Evolutionary conservation across 2,797 vertebrate genomes (phyloP), one percentile per base, ranked within the genome.

Genomic region (Lateolabrax maculatus): DNA sequence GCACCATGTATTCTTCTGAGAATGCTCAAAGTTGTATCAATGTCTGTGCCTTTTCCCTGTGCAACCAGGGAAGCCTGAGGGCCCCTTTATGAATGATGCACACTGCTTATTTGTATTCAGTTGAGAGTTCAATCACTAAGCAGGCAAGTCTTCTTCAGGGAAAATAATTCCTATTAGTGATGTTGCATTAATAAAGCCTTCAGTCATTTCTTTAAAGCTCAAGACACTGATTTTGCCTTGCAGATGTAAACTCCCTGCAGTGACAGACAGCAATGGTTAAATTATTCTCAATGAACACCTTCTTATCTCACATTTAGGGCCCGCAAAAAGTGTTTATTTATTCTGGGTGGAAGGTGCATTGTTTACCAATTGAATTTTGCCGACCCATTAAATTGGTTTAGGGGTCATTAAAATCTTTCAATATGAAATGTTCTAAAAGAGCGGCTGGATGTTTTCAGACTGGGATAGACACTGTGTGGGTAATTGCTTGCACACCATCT

Each of bases 111-210:
- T 85, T 87, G 71, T 83, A 86, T 84, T 88, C 85, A 82, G 75
- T 18, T 77, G 69, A 85, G 65, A 64, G 61, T 85, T 89, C 77
- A 88, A 43, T 88, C 73, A 61, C 87, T 79, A 75, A 87, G 60
- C 71, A 84, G 79, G 52, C 69, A 72, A 69, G 69, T 71, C 43
- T 60, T 89, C 83, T 84, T 84, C 65, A 19, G 81, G 89, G 89
- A 77, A 84, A 82, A 90, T 85, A 61, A 92, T 93, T 89, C 80
- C 79, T 90, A 89, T 88, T 69, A 90, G 80, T 81, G 83, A 90
- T 89, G 88, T 91, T 86, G 84, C 81, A 91, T 89, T 91, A 90
- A 90, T 85, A 89, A 64, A 63, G 27, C 68, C 81, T 89, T 88
- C 81, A 91, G 90, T 88, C 81, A 81, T 86, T 83, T 87, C 78